phyloP scores from a whole-genome alignment of 2,797 vertebrate genomes.

The Sebastes glaucus region DNA sequence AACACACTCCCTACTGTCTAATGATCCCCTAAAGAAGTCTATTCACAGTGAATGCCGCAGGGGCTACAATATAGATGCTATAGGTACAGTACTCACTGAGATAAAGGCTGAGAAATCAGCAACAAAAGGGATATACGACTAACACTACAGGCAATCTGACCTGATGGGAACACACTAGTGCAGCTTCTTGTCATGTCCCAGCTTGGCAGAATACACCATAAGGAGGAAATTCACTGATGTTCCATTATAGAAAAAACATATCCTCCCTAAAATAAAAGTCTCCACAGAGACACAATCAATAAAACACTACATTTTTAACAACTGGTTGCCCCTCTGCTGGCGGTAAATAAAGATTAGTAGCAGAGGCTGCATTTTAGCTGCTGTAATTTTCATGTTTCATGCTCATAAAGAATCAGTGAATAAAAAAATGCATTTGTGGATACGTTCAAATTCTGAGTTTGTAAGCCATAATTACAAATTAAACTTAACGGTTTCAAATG shows the following conservation, averaged over 20 bases:
- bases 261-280: neutral
- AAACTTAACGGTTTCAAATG: neutral
- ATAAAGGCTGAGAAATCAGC: slow-evolving; percentile 29
- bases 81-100: neutral
- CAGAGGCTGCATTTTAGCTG: neutral
- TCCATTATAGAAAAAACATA: neutral
- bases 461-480: neutral
- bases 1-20: slow-evolving; percentile 42
- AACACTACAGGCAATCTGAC: slow-evolving; percentile 13
- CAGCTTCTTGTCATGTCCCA: slow-evolving; percentile 21
- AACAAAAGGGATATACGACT: neutral
- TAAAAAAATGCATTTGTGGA: neutral
- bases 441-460: neutral
- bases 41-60: slow-evolving; percentile 29
- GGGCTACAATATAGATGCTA: slow-evolving; percentile 21
- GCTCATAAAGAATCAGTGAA: neutral
- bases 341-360: neutral
- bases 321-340: neutral
- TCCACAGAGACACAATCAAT: neutral
- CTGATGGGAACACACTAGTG: neutral
- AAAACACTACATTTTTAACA: neutral
- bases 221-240: slow-evolving; percentile 7
- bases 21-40: slow-evolving; percentile 49
- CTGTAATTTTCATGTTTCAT: neutral
- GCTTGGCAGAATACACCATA: neutral